Evolutionary conservation across 2,797 vertebrate genomes (phyloP).

Genomic region (Ceyx erithaca): DNA sequence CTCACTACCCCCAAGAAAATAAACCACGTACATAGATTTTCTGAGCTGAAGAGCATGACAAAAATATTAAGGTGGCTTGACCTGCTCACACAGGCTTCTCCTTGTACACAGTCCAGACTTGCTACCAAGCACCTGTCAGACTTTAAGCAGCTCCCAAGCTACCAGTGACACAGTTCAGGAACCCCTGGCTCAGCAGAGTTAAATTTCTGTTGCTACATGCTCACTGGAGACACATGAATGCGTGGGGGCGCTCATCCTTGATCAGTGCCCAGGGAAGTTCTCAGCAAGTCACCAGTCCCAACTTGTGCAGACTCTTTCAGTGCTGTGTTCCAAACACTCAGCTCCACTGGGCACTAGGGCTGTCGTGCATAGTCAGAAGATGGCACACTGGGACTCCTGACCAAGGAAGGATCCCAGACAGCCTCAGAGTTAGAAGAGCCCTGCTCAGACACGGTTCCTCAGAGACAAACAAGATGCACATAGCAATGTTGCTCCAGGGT

Average conservation of each 20-base stretch:
- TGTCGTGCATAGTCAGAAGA: accelerated
- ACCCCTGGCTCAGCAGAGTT: not conserved
- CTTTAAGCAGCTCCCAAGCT: not conserved
- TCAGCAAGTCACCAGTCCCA: not conserved
- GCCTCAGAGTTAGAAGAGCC: not conserved
- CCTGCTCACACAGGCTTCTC: not conserved
- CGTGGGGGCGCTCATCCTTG: not conserved
- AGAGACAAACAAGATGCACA: not conserved
- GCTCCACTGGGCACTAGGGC: not conserved
- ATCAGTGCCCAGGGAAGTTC: not conserved
- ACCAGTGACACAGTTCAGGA: not conserved
- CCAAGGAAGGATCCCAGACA: not conserved
- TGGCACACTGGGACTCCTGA: not conserved
- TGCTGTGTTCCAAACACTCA: not conserved
- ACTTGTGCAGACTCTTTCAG: not conserved
- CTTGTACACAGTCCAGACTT: not conserved
- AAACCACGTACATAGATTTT: not conserved
- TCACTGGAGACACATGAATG: accelerated
- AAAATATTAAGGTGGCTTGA: not conserved
- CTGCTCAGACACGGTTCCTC: not conserved
- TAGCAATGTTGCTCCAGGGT: not conserved
- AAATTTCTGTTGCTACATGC: not conserved
- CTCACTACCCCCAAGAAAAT: not conserved
- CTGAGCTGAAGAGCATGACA: not conserved
- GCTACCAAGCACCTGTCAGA: not conserved